A percentile compares a stretch with the other conserved stretches of the same genome.
Conservation (phyloP, 2,797 vertebrate species). For the Heliangelus exortis region DNA sequence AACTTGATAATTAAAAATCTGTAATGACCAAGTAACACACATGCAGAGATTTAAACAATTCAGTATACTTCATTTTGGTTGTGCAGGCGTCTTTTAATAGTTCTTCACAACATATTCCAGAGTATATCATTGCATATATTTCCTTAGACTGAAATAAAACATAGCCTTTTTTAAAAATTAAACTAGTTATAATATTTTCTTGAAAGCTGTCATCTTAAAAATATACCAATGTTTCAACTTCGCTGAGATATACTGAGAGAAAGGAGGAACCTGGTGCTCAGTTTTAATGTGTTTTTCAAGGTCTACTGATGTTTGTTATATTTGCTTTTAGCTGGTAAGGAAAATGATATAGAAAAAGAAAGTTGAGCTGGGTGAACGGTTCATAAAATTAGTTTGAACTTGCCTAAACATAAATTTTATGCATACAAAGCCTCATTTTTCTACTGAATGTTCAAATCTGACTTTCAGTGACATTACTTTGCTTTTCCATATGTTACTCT, state of each 20-base stretch:
- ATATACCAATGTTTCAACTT: constrained; percentile 53
- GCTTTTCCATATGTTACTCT: neutral
- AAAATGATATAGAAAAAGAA: constrained; percentile 62
- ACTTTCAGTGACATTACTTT: constrained; percentile 15
- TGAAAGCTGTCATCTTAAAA: constrained; percentile 55
- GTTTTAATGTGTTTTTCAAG: constrained; percentile 69
- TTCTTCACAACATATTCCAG: neutral
- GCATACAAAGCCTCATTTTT: constrained; percentile 48
- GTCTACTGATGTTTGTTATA: constrained; percentile 58
- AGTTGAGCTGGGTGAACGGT: constrained; percentile 42
- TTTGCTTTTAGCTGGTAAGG: constrained; percentile 57
- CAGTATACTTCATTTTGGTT: neutral
- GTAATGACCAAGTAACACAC: neutral
- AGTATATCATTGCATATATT: neutral
- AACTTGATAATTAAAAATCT: neutral
- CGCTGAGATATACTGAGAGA: constrained; percentile 5
- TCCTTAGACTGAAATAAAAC: constrained; percentile 19
- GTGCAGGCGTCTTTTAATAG: neutral
- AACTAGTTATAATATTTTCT: constrained; percentile 24
- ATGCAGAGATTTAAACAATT: neutral
- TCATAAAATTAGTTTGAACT: constrained; percentile 72
- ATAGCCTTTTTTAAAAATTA: neutral
- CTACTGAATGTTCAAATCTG: constrained; percentile 4
- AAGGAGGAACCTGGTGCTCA: constrained; percentile 16
- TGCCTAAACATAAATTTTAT: constrained; percentile 59